Base-by-base conservation (phyloP, 2,113 vertebrate genomes). In the Labrus mixtus region DNA sequence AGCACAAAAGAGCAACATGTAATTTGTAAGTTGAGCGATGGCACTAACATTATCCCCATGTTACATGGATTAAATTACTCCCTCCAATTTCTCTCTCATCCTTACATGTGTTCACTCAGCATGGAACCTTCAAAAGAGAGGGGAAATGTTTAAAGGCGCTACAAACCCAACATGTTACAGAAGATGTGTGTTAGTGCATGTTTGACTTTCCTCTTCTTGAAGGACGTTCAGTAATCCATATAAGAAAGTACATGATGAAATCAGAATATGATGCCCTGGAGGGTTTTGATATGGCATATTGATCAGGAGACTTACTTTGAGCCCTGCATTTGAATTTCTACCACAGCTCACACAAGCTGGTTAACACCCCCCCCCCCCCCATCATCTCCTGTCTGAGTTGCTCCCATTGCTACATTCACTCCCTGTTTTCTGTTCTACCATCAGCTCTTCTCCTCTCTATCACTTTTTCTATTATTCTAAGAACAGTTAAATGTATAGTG, bases 1-100 rank as follows among this genome's bases (percentile, higher is more conserved):
- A 57, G 72, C 12, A 16, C 56, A 63, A 59, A 77, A 70, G 65
- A 74, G 63, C 50, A 84, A 68, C 39, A 56, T 67, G 43, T 82
- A 65, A 87, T 90, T 90, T 87, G 66, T 69, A 50, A 67, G 41
- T 37, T 72, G 76, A 64, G 46, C 51, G 62, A 89, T 37, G 43
- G 53, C 55, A 55, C 54, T 13, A 20, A 51, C 74, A 51, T 85
- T 70, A 79, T 63, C 56, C 46, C 6, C 53, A 46, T 12, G 53
- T 87, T 54, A 78, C 33, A 6, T 68, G 63, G 41, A 74, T 73
- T 43, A 45, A 20, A 51, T 45, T 53, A 63, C 46, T 53, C 46
- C 73, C 67, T 55, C 50, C 16, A 3, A 39, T 65, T 20, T 10
- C 57, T 67, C 37, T 22, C 55, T 54, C 68, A 25, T 50, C 36